These are phyloP conservation scores for Chrysocyon brachyurus DNA, from an alignment of 2,797 vertebrate species.

Conservation along the genomic window DNA sequence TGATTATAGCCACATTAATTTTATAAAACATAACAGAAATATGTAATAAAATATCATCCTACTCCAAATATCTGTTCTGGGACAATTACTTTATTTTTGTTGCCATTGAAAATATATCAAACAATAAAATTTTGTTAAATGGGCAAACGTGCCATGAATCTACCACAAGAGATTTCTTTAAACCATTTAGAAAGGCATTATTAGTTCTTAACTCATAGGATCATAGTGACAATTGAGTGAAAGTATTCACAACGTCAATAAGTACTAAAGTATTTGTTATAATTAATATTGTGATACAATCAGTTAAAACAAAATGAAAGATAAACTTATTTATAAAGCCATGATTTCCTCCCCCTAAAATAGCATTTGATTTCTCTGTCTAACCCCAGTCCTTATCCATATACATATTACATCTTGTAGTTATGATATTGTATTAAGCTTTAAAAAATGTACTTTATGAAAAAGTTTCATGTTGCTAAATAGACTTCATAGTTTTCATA, in stretches of 20 bases:
- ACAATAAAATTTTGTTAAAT: slow-evolving; percentile 15
- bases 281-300: neutral
- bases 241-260: slow-evolving; percentile 7
- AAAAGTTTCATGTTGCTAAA: neutral
- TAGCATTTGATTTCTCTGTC: neutral
- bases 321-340: slow-evolving; percentile 29
- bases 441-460: neutral
- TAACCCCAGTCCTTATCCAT: neutral
- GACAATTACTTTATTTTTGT: slow-evolving; percentile 36
- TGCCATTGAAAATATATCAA: neutral
- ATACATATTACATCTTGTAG: neutral
- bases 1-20: slow-evolving; percentile 27
- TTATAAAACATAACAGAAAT: neutral
- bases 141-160: neutral
- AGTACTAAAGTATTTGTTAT: neutral
- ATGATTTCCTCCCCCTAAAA: neutral
- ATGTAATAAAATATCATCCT: neutral
- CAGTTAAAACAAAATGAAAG: slow-evolving; percentile 28
- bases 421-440: neutral
- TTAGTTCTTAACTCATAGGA: neutral
- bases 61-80: neutral
- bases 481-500: neutral
- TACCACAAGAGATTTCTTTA: neutral
- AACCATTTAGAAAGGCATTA: neutral
- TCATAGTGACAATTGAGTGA: neutral